Percentiles rank a stretch among this genome's conserved stretches.
Conservation (phyloP, 2,797 vertebrate genomes). For the Ctenochaetus hawaiiensis region DNA sequence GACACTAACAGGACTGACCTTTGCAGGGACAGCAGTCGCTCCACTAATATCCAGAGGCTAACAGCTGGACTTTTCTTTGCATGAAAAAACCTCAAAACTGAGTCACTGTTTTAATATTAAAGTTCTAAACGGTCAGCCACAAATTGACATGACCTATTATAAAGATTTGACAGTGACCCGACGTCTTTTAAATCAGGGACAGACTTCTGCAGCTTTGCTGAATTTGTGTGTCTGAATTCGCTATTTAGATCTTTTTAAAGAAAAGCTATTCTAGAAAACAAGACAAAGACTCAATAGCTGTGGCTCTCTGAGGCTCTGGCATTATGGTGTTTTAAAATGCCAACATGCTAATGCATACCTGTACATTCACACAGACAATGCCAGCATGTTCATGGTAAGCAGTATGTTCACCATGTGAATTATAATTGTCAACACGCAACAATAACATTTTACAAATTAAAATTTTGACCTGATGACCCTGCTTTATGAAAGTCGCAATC, state of each 20-base stretch:
- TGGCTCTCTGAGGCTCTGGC: background rate
- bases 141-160: background rate
- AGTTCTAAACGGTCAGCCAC: constrained; percentile 1
- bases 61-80: background rate
- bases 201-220: background rate
- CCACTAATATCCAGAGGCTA: background rate
- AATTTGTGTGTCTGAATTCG: background rate
- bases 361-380: background rate
- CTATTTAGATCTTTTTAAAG: background rate
- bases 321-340: background rate
- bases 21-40: constrained; percentile 10
- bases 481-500: background rate
- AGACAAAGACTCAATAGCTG: background rate
- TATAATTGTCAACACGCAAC: no score
- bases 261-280: background rate
- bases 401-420: background rate
- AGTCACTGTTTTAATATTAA: constrained; percentile 10
- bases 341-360: background rate
- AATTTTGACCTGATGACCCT: background rate
- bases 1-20: constrained; percentile 32
- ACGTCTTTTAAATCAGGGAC: background rate
- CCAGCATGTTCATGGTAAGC: background rate
- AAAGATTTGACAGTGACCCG: background rate
- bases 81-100: background rate
- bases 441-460: background rate